Evolutionary conservation across 1,140 invertebrate genomes (phyloP).

Genomic region (Lineus longissimus): DNA sequence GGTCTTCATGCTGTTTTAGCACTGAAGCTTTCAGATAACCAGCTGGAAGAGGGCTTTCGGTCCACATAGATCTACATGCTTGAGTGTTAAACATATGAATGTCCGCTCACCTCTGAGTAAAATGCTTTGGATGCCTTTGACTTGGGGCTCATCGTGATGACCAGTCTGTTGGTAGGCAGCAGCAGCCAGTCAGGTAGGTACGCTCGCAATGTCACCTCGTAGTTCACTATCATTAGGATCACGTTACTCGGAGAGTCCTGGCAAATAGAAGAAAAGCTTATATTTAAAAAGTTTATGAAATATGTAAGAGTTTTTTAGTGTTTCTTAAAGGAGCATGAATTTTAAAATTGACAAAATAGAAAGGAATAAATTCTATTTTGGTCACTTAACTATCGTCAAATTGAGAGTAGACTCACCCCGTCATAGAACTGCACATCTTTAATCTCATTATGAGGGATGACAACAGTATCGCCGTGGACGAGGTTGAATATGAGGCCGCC

Average conservation of each 20-base stretch:
- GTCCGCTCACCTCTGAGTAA: constrained; percentile 22
- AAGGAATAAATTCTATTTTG: no score
- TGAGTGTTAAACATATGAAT: no score
- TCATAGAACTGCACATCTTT: constrained; percentile 36
- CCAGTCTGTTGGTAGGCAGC: constrained; percentile 16
- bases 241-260: constrained; percentile 26
- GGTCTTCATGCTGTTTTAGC: no score
- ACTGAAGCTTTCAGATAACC: no score
- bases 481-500: constrained; percentile 25
- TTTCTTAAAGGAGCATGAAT: neutral
- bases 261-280: constrained; percentile 1
- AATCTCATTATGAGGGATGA: constrained; percentile 27
- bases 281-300: constrained; percentile 3
- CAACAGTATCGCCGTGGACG: constrained; percentile 26
- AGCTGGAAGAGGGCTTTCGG: no score
- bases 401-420: constrained; percentile 27
- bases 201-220: constrained; percentile 15
- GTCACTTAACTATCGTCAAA: no score
- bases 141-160: constrained; percentile 28
- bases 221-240: constrained; percentile 24
- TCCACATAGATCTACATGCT: no score
- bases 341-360: no score
- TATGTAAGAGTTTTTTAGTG: neutral
- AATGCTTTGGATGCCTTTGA: constrained; percentile 30
- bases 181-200: constrained; percentile 25